Evolutionary conservation across 2,888 invertebrate species (phyloP).

Genomic region (Drepanosiphum platanoidis): DNA sequence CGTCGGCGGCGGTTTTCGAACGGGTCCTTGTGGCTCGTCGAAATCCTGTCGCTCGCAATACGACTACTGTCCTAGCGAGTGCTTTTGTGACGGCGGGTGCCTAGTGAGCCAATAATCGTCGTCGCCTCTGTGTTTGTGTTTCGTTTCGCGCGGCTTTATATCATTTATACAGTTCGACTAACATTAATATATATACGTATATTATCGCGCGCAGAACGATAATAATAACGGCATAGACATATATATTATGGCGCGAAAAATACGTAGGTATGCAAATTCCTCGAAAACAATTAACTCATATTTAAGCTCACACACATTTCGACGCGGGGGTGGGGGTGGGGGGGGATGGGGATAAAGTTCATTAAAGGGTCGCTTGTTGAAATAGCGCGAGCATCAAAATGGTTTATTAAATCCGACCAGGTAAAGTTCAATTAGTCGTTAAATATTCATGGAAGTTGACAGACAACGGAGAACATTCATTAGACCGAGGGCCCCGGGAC

Average conservation of each 20-base stretch:
- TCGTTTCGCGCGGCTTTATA: too few relatives aligned
- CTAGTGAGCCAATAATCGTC: too few relatives aligned
- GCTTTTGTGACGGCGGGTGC: too few relatives aligned
- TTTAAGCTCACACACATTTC: slow-evolving; percentile 25
- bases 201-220: too few relatives aligned
- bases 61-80: too few relatives aligned
- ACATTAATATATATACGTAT: too few relatives aligned
- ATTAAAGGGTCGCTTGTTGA: slow-evolving; percentile 59
- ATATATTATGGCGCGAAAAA: neutral
- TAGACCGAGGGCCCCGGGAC: slow-evolving; percentile 29
- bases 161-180: too few relatives aligned
- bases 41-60: too few relatives aligned
- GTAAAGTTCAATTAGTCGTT: slow-evolving; percentile 62
- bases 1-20: too few relatives aligned
- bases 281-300: slow-evolving; percentile 46
- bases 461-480: slow-evolving; percentile 59
- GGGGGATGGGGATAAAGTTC: slow-evolving; percentile 46
- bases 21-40: too few relatives aligned
- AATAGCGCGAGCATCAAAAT: slow-evolving; percentile 49
- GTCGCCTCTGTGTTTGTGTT: too few relatives aligned
- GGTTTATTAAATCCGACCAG: slow-evolving; percentile 62
- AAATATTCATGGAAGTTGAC: slow-evolving; percentile 62
- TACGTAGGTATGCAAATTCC: slow-evolving; percentile 2
- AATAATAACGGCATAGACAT: too few relatives aligned
- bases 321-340: neutral